phyloP scores from a whole-genome alignment of 2,113 vertebrate genomes.

The Saccopteryx bilineata region DNA sequence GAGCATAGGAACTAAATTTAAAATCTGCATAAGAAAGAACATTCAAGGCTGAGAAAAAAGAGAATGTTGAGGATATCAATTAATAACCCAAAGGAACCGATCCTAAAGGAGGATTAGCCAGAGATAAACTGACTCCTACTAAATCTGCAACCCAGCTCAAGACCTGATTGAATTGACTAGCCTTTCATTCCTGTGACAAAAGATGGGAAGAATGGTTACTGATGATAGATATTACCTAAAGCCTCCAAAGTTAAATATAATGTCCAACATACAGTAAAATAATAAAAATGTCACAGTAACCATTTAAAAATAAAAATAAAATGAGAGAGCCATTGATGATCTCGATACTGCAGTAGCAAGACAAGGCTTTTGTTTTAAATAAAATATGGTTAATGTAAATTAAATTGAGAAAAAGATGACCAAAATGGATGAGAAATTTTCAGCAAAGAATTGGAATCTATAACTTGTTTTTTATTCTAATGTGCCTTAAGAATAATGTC shows the following conservation, averaged over 20 bases:
- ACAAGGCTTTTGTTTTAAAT: conserved; percentile 1
- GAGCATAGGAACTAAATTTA: background rate
- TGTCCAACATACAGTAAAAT: background rate
- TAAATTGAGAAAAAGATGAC: background rate
- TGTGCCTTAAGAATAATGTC: background rate
- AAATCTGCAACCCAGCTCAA: background rate
- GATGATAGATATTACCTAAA: background rate
- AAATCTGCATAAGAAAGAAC: background rate
- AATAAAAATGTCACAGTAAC: background rate
- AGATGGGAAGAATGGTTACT: background rate
- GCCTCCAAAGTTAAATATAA: background rate
- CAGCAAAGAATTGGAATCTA: conserved; percentile 4
- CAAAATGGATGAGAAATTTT: conserved; percentile 4
- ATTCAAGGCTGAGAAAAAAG: background rate
- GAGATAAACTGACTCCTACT: background rate
- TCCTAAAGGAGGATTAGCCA: background rate
- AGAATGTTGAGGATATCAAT: background rate
- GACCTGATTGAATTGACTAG: background rate
- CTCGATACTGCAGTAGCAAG: background rate
- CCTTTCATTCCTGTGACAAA: background rate
- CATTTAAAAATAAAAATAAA: conserved; percentile 33
- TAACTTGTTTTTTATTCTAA: background rate
- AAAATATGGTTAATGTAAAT: background rate
- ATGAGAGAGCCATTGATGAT: background rate
- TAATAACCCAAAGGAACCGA: background rate